Conservation (phyloP, 2,113 vertebrate species). For the Ahaetulla prasina region DNA sequence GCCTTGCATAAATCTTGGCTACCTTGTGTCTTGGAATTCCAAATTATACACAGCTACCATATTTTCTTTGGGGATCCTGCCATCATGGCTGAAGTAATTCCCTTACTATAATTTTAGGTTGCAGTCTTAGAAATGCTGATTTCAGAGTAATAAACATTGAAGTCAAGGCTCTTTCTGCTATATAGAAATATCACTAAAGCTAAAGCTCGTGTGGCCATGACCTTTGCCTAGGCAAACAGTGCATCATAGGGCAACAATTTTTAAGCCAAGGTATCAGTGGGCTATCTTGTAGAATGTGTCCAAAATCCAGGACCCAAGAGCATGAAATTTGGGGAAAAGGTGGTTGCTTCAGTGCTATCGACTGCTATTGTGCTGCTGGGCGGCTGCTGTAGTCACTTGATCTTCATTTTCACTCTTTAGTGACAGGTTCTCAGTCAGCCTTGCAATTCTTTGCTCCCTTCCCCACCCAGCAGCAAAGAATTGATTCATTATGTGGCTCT, state of each 20-base stretch:
- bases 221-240: background rate
- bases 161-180: background rate
- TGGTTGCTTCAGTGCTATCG: background rate
- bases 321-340: too few relatives aligned
- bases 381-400: background rate
- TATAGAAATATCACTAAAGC: background rate
- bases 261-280: background rate
- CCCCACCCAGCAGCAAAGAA: background rate
- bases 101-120: background rate
- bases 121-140: background rate
- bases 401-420: background rate
- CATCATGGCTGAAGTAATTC: background rate
- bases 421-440: background rate
- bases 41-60: background rate
- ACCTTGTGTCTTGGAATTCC: background rate
- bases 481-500: background rate
- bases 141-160: background rate
- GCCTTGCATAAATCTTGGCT: background rate
- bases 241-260: background rate
- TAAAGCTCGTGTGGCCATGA: background rate
- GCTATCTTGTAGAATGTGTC: background rate
- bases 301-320: background rate
- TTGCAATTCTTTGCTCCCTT: background rate
- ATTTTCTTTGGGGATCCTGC: background rate
- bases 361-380: background rate